Evolutionary conservation across 2,888 invertebrate species (phyloP).

Genomic region (Xestobium rufovillosum): DNA sequence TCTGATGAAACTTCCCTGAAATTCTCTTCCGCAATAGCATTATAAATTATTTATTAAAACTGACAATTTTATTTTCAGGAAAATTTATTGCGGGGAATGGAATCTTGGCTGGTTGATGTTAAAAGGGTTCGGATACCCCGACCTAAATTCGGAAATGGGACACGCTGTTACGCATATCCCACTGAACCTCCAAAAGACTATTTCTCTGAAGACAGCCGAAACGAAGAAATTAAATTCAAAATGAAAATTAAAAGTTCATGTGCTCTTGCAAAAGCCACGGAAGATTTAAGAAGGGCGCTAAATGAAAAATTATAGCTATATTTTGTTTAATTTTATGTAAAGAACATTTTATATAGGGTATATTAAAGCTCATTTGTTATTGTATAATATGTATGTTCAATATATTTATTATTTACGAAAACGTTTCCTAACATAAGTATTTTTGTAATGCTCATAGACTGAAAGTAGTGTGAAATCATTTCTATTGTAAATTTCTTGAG

Average conservation of each 20-base stretch:
- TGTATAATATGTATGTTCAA: too few species aligned
- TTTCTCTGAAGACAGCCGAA: slow-evolving; percentile 50
- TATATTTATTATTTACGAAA: too few species aligned
- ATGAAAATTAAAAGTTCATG: slow-evolving; percentile 38
- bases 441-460: too few species aligned
- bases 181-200: slow-evolving; percentile 75
- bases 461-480: too few species aligned
- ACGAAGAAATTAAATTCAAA: slow-evolving; percentile 48
- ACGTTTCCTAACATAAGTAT: too few species aligned
- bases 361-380: too few species aligned
- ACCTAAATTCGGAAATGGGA: slow-evolving; percentile 66
- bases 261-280: slow-evolving; percentile 59
- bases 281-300: slow-evolving; percentile 65
- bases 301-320: slow-evolving; percentile 66
- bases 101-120: slow-evolving; percentile 77
- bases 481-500: too few species aligned
- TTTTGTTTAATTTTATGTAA: too few species aligned
- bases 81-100: slow-evolving; percentile 49
- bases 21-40: too few species aligned
- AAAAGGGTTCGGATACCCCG: slow-evolving; percentile 77
- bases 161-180: slow-evolving; percentile 50
- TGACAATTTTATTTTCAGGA: not conserved
- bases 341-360: too few species aligned
- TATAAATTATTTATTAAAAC: not conserved
- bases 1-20: too few species aligned